Evolutionary conservation across 2,113 vertebrate genomes (phyloP).

Genomic region (Pituophis catenifer): DNA sequence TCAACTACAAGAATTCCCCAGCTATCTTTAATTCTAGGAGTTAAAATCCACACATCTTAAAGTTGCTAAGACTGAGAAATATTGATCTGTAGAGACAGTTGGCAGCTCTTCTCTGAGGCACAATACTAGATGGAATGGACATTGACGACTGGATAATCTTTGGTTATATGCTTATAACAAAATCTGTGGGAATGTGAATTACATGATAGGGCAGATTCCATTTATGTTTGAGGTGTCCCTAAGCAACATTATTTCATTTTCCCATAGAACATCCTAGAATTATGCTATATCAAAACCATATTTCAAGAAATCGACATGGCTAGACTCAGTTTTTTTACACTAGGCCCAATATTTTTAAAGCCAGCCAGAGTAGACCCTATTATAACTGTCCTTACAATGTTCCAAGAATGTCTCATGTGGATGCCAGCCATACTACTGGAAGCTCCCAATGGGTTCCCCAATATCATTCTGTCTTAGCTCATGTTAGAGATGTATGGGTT

Average conservation of each 20-base stretch:
- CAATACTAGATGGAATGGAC: neutral
- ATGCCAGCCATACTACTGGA: neutral
- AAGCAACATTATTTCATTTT: neutral
- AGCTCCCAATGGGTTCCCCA: neutral
- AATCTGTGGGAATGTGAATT: neutral
- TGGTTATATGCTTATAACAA: neutral
- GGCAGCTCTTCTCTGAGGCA: neutral
- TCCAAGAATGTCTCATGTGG: neutral
- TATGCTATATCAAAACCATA: neutral
- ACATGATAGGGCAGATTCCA: neutral
- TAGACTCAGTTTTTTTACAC: neutral
- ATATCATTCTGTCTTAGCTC: neutral
- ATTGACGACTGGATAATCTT: neutral
- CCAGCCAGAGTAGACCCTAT: neutral
- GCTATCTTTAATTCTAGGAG: neutral
- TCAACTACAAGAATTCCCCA: neutral
- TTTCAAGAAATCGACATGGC: neutral
- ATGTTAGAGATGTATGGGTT: neutral
- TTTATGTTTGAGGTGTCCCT: neutral
- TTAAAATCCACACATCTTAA: neutral
- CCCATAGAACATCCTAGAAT: neutral
- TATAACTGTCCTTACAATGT: neutral
- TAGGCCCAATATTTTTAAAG: neutral
- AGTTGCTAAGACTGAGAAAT: neutral
- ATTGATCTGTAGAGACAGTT: neutral